These are phyloP conservation scores for Zaprionus nigranus DNA, from an alignment of 1,140 invertebrate genomes.

Conservation along the genomic window DNA sequence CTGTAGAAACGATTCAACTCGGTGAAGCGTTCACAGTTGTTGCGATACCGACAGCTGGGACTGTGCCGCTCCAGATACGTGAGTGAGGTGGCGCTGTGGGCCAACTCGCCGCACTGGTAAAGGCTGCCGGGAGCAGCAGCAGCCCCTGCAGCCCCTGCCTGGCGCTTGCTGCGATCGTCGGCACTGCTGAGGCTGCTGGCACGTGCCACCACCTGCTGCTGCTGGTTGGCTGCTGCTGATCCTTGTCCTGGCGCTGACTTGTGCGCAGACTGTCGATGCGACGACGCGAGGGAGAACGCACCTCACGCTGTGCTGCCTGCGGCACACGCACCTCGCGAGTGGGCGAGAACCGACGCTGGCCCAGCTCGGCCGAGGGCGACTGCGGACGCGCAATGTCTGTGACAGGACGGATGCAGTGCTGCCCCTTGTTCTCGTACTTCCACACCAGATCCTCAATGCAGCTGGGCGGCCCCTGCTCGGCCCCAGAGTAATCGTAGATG, in stretches of 20 bases:
- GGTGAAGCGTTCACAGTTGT: slow-evolving; percentile 91
- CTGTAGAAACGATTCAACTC: slow-evolving; percentile 94
- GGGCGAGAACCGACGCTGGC: slow-evolving; percentile 70
- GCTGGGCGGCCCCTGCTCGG: slow-evolving; percentile 28
- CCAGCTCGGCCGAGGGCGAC: slow-evolving; percentile 48
- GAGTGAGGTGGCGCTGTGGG: slow-evolving; percentile 79
- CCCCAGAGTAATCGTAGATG: slow-evolving; percentile 54
- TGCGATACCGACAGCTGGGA: slow-evolving; percentile 86
- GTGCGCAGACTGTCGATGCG: slow-evolving; percentile 85
- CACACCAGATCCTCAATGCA: slow-evolving; percentile 79
- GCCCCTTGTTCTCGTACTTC: slow-evolving; percentile 71
- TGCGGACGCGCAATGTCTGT: slow-evolving; percentile 70
- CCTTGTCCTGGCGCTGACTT: slow-evolving; percentile 51
- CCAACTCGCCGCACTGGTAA: slow-evolving; percentile 76
- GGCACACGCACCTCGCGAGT: slow-evolving; percentile 78
- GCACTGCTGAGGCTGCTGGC: slow-evolving; percentile 88
- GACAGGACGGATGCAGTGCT: slow-evolving; percentile 25
- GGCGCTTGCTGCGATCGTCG: slow-evolving; percentile 77
- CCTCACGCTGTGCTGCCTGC: slow-evolving; percentile 84
- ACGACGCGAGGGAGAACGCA: slow-evolving; percentile 88
- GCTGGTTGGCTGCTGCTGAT: slow-evolving; percentile 79
- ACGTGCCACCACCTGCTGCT: slow-evolving; percentile 83
- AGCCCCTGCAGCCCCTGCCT: slow-evolving; percentile 64
- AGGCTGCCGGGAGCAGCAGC: slow-evolving; percentile 85
- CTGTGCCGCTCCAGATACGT: slow-evolving; percentile 73